phyloP scores from a whole-genome alignment of 2,888 invertebrate species.

The Cephus sareptanus region DNA sequence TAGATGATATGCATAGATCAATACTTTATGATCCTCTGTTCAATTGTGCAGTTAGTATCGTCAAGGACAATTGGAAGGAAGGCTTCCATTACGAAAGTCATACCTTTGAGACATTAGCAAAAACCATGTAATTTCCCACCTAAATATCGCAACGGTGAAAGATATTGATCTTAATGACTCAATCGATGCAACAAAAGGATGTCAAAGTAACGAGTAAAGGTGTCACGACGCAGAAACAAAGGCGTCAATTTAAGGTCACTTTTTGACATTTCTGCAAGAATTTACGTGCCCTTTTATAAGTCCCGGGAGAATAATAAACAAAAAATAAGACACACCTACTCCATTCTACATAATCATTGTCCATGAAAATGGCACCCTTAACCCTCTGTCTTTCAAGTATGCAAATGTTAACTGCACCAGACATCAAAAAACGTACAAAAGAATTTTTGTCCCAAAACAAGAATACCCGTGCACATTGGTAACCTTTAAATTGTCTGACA shows the following conservation, averaged over 20 bases:
- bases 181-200: not conserved
- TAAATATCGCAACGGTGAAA: not conserved
- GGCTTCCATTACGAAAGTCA: not conserved
- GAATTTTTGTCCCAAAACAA: not conserved
- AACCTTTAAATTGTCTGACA: not conserved
- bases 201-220: not conserved
- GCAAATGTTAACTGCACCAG: not conserved
- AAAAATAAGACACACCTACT: not conserved
- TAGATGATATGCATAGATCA: not conserved
- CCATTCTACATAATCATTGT: not conserved
- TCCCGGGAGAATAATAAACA: not conserved
- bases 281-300: not conserved
- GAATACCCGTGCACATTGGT: not conserved
- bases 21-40: not conserved
- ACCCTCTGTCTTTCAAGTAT: not conserved
- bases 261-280: slow-evolving; percentile 7
- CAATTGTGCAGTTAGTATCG: not conserved
- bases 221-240: not conserved
- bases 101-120: not conserved
- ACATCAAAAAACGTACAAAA: not conserved
- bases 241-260: not conserved
- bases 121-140: not conserved
- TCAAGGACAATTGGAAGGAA: not conserved
- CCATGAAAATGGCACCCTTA: not conserved
- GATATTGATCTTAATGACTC: not conserved